These are phyloP conservation scores for Drosophila serrata DNA, from an alignment of 1,140 invertebrate species.

Conservation along the genomic window DNA sequence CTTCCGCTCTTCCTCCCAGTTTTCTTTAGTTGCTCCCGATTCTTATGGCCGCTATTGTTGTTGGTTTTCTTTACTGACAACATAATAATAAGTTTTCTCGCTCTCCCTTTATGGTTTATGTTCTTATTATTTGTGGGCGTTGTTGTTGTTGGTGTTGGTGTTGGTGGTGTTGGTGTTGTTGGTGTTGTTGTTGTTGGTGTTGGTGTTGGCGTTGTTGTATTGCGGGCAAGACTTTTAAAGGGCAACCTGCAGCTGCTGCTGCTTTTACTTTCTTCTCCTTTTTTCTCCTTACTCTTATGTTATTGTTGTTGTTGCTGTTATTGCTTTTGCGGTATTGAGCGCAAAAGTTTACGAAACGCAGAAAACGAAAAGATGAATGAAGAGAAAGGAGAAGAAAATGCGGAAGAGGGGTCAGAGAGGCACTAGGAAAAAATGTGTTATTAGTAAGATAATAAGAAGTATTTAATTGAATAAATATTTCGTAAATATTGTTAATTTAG, in stretches of 20 bases:
- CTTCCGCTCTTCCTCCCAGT: neutral
- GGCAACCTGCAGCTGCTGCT: constrained; percentile 72
- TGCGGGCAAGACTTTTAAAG: constrained; percentile 67
- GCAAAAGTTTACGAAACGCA: constrained; percentile 76
- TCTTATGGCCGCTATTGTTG: constrained; percentile 48
- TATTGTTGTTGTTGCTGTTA: constrained; percentile 45
- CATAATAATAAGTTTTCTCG: constrained; percentile 80
- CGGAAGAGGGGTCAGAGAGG: constrained; percentile 11
- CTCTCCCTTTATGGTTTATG: constrained; percentile 23
- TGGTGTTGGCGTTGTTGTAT: constrained; percentile 41
- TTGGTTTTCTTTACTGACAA: constrained; percentile 74
- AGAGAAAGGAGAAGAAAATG: neutral
- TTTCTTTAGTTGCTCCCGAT: constrained; percentile 9
- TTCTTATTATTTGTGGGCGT: constrained; percentile 21
- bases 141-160: constrained; percentile 14
- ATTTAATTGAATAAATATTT: neutral
- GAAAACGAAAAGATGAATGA: constrained; percentile 13
- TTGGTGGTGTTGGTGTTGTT: constrained; percentile 36
- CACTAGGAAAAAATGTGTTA: constrained; percentile 29
- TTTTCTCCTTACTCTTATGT: constrained; percentile 14
- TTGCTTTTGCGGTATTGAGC: constrained; percentile 71
- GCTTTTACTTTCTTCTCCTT: neutral
- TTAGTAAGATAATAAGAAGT: neutral
- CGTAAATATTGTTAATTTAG: neutral
- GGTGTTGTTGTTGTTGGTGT: constrained; percentile 14